These are phyloP conservation scores for Macrotis lagotis DNA, from an alignment of 2,113 vertebrate species.

Conservation along the genomic window DNA sequence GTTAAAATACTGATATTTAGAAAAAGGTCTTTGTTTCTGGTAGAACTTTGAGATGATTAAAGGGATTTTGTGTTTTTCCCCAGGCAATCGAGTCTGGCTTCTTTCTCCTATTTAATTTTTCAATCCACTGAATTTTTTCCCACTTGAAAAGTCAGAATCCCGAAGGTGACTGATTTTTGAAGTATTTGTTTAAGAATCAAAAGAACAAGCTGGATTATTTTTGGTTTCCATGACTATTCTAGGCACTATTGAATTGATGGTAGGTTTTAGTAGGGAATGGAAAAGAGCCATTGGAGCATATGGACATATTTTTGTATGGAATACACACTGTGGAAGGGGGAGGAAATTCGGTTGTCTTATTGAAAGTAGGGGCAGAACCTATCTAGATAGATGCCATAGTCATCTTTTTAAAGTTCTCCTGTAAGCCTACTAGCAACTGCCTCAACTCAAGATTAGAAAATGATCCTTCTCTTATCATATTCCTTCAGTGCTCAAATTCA, in stretches of 20 bases:
- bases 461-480: neutral
- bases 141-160: constrained; percentile 2
- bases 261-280: constrained; percentile 28
- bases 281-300: constrained; percentile 15
- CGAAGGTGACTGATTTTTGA: constrained; percentile 56
- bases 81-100: neutral
- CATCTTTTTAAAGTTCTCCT: neutral
- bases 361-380: neutral
- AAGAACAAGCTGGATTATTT: constrained; percentile 30
- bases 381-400: constrained; percentile 5
- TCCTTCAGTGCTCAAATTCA: neutral
- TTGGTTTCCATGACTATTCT: neutral
- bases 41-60: neutral
- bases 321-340: neutral
- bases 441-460: neutral
- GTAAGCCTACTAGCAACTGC: neutral
- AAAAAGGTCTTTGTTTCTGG: constrained; percentile 3
- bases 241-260: neutral
- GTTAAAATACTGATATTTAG: neutral
- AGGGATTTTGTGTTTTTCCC: neutral
- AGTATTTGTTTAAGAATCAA: constrained; percentile 39
- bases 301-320: neutral
- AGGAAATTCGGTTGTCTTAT: constrained; percentile 9
- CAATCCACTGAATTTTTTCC: neutral
- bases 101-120: neutral